Evolutionary conservation across 2,888 invertebrate species (phyloP).

Genomic region (Merodon equestris): DNA sequence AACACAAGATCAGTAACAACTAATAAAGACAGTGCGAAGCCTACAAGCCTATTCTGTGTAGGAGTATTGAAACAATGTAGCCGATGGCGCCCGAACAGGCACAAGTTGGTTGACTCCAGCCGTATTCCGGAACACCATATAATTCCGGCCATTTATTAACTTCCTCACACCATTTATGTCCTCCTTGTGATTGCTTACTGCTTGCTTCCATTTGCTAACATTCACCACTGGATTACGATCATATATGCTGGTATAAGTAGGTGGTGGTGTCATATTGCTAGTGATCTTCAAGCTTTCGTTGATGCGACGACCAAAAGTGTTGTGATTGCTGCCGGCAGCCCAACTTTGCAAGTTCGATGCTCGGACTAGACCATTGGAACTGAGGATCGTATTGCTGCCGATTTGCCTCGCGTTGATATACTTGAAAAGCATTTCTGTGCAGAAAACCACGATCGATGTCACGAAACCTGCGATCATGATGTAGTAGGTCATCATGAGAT

Average conservation of each 20-base stretch:
- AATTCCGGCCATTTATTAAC: conserved; percentile 87
- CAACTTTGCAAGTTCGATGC: conserved; percentile 39
- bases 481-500: conserved; percentile 88
- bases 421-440: conserved; percentile 82
- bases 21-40: background rate
- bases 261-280: conserved; percentile 80
- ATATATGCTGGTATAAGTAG: conserved; percentile 82
- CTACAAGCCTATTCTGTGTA: conserved; percentile 74
- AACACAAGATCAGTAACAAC: conserved; percentile 30
- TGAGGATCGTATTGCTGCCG: conserved; percentile 34
- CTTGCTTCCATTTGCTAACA: conserved; percentile 49
- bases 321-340: conserved; percentile 72
- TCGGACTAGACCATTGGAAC: conserved; percentile 27
- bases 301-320: conserved; percentile 73
- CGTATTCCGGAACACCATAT: conserved; percentile 83
- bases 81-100: conserved; percentile 87
- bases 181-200: conserved; percentile 35
- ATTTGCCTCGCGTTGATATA: conserved; percentile 73
- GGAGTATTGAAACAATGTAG: conserved; percentile 85
- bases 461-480: conserved; percentile 86
- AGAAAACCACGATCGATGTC: conserved; percentile 83
- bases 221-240: conserved; percentile 58
- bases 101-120: conserved; percentile 85
- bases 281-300: conserved; percentile 72
- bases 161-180: conserved; percentile 78